A percentile compares a stretch with the other conserved stretches of the same genome.
Conservation (phyloP, 2,797 vertebrate species). For the Fringilla coelebs region DNA sequence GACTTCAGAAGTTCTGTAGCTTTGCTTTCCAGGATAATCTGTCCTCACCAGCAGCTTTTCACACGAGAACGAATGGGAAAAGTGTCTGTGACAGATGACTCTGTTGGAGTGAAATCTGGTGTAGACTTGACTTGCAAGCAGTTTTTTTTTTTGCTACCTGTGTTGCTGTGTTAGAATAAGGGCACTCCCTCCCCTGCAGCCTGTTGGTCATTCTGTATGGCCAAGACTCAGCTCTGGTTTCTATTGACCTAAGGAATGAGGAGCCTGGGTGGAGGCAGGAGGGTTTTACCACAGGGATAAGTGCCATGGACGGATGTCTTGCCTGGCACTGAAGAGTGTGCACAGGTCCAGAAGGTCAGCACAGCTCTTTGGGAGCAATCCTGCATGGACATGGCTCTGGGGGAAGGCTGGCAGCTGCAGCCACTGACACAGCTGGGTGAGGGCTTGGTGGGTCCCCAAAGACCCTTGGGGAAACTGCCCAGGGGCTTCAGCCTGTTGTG, state of each 20-base stretch:
- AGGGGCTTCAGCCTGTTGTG: neutral
- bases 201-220: neutral
- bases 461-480: neutral
- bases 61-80: neutral
- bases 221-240: neutral
- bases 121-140: neutral
- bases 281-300: neutral
- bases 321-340: neutral
- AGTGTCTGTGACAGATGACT: neutral
- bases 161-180: neutral
- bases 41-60: neutral
- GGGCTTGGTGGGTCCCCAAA: neutral
- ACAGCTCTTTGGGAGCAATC: neutral
- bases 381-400: neutral
- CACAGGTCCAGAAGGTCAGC: neutral
- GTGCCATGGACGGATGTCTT: neutral
- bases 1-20: neutral
- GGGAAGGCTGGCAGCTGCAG: neutral
- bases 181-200: neutral
- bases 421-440: neutral
- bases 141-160: neutral
- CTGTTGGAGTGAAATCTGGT: neutral
- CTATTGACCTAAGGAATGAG: neutral
- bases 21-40: neutral
- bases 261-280: neutral